Percentiles rank a stretch among this genome's conserved stretches.
phyloP scores from a whole-genome alignment of 2,888 invertebrate species.

The Oeneis ivallda region DNA sequence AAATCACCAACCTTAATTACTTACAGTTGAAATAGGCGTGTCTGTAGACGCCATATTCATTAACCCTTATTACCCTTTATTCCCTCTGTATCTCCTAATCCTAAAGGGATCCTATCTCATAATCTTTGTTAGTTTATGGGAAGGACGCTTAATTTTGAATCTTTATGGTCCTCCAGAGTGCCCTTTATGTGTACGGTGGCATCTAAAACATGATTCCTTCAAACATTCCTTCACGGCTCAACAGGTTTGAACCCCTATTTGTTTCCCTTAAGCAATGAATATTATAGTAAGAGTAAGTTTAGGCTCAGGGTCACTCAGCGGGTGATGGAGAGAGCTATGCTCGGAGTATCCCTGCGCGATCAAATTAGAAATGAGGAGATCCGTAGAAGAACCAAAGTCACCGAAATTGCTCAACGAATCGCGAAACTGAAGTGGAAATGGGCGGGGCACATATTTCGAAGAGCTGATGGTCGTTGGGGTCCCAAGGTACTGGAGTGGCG shows the following conservation, averaged over 20 bases:
- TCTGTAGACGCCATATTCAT: slow-evolving; percentile 1
- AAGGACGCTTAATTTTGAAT: slow-evolving; percentile 31
- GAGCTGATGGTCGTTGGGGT: too few relatives aligned
- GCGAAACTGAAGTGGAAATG: too few relatives aligned
- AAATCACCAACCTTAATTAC: neutral
- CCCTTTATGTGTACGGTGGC: neutral
- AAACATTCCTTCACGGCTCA: neutral
- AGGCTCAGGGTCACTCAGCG: too few relatives aligned
- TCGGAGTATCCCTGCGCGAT: too few relatives aligned
- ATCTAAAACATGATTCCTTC: neutral
- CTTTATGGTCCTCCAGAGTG: slow-evolving; percentile 12
- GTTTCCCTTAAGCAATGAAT: too few relatives aligned
- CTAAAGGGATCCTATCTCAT: slow-evolving; percentile 27
- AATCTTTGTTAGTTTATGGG: slow-evolving; percentile 29
- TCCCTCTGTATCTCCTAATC: slow-evolving; percentile 15
- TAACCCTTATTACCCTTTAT: slow-evolving; percentile 23
- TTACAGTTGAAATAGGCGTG: neutral
- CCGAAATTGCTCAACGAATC: too few relatives aligned
- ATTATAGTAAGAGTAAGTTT: too few relatives aligned
- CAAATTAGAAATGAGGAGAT: too few relatives aligned
- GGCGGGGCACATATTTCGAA: too few relatives aligned
- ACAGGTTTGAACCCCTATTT: neutral
- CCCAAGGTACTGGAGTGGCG: too few relatives aligned
- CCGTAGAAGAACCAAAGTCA: too few relatives aligned
- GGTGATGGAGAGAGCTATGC: too few relatives aligned